A percentile compares a stretch with the other conserved stretches of the same genome.
These are phyloP conservation scores for Mionectes olivaceus DNA, from an alignment of 2,797 vertebrate species.

Conservation along the genomic window DNA sequence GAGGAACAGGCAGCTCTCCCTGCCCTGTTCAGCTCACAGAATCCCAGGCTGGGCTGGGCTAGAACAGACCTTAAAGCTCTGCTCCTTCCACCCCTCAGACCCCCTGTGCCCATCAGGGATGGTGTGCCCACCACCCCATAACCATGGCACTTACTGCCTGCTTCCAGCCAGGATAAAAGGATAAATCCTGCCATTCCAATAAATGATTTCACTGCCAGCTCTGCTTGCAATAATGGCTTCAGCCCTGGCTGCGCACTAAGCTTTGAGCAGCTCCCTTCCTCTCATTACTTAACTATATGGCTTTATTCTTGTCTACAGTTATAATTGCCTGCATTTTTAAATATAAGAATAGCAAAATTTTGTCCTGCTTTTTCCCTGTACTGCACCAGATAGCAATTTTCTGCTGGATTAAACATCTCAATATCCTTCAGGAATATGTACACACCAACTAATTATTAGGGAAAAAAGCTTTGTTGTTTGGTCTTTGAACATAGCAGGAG, in stretches of 20 bases:
- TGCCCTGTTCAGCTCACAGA: accelerated
- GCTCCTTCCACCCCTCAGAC: not conserved
- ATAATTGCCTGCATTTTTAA: not conserved
- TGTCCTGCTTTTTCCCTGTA: not conserved
- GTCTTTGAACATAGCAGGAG: constrained; percentile 28
- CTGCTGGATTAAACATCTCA: constrained; percentile 12
- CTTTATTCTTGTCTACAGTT: not conserved
- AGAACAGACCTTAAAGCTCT: not conserved
- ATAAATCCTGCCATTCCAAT: not conserved
- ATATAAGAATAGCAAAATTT: not conserved
- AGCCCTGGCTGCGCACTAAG: not conserved
- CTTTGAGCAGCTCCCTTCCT: not conserved
- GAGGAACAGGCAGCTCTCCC: not conserved
- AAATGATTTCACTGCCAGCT: not conserved
- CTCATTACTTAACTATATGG: not conserved
- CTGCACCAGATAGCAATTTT: constrained; percentile 39
- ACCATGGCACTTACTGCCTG: not conserved
- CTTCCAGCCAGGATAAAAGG: not conserved
- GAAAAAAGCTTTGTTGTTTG: not conserved
- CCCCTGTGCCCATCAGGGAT: not conserved
- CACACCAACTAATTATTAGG: not conserved
- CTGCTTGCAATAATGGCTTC: not conserved
- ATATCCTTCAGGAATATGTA: constrained; percentile 16
- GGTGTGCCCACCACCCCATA: not conserved
- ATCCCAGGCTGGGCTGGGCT: accelerated